Base-by-base conservation (phyloP, 30 jellyfish, hydroid and myxozoan species). In the Chrysaora quinquecirrha region DNA sequence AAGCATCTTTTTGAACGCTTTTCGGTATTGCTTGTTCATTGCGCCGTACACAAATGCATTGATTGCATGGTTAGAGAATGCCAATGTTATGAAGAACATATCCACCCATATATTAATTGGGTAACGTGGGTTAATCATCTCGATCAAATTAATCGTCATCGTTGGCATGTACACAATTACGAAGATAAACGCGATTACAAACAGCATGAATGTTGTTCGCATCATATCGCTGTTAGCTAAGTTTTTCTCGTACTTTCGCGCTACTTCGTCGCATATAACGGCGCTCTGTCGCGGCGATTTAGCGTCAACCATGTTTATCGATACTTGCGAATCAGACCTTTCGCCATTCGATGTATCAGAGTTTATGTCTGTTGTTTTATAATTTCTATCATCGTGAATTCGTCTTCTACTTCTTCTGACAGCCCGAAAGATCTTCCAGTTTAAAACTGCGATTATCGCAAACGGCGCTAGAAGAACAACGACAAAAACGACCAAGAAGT, bases 1-100 rank as follows among this genome's bases (percentile, higher is more conserved):
- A 29, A 49, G 24, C 49, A 19, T 16, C 11, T 38, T 52, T 29
- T 34, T 67, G 75, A 82, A 60, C 21, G 79, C 86, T 34, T 32
- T 58, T 32, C 93, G 63, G 72, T 82, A 82, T 54, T 82, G 86
- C 46, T 71, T 82, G 71, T 82, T 82, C 75, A 82, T 29, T 18
- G 73, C 38, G 18, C 93, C 93, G 33, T 82, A 82, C 0, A 50
- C 83, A 0, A 82, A 14, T 18, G 93, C 84, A 47, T 82, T 82
- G 34, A 82, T 82, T 12, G 84, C 64, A 31, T 82, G 93, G 32
- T 82, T 82, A 29, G 93, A 58, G 22, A 68, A 70, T n/a, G 93
- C 93, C 28, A 82, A 50, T 21, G 50, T 58, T 20, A 61, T 48
- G 25, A 69, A 60, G 1, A 52, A 62, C 67, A 67, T 16, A 47